A percentile compares a stretch with the other conserved stretches of the same genome.
These are phyloP conservation scores for Lysandra coridon DNA, from an alignment of 2,888 invertebrate genomes.

Conservation along the genomic window DNA sequence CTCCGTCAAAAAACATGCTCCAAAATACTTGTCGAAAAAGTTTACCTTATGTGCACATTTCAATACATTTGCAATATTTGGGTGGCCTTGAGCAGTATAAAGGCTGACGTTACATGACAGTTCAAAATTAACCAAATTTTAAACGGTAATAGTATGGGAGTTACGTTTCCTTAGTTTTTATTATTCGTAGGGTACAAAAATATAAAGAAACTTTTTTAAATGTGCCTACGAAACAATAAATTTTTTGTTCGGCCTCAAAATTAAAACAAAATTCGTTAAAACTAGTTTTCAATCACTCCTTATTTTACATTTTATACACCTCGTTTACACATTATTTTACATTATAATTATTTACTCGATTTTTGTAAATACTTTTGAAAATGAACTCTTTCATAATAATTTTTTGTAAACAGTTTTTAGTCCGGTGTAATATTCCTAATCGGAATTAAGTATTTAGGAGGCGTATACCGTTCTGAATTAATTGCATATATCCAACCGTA, in stretches of 20 bases:
- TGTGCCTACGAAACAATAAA: neutral
- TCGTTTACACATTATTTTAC: conserved; percentile 19
- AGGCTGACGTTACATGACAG: too few species aligned
- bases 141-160: too few species aligned
- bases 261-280: neutral
- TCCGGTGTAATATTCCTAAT: conserved; percentile 28
- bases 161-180: too few species aligned
- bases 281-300: conserved; percentile 8
- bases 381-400: conserved; percentile 31
- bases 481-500: neutral
- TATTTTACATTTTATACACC: conserved; percentile 15
- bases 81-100: too few species aligned
- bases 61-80: too few species aligned
- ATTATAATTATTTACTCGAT: neutral
- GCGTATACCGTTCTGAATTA: conserved; percentile 24
- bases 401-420: conserved; percentile 18
- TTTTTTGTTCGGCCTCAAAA: neutral
- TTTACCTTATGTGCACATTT: too few species aligned
- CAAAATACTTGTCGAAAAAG: too few species aligned
- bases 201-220: neutral
- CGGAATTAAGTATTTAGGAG: conserved; percentile 23
- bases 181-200: neutral
- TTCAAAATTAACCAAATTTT: too few species aligned
- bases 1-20: too few species aligned
- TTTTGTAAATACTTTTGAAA: conserved; percentile 30